Evolutionary conservation across 2,888 invertebrate genomes (phyloP), one percentile per base, ranked within the genome.

Genomic region (Drosophila eohydei): DNA sequence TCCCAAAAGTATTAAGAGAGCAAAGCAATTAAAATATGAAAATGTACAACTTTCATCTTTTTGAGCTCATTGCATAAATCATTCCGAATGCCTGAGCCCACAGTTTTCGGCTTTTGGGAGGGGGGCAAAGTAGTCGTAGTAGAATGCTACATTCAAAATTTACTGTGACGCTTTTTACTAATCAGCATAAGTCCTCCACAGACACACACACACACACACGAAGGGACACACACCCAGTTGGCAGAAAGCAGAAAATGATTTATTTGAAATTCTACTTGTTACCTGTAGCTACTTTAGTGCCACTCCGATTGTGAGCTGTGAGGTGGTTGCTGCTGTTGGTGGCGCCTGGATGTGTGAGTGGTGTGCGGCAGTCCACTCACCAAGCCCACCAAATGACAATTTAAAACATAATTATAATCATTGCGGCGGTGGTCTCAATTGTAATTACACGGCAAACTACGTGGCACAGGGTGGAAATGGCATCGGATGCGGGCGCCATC

Each of bases 21-120:
- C 88, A 90, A 91, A 90, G 90, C 90, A 90, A 90, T 90, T 90
- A 90, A 90, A 91, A 90, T 90, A 90, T 91, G 88, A 91, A 89
- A 88, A 83, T 89, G 80, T 86, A 88, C 80, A 90, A 90, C 90
- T 88, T 88, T 88, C 88, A 88, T 88, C 90, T 88, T 88, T 88
- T 80, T 80, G 81, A 81, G 84, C 81, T 84, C 89, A 90, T 88
- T 89, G 81, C 86, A 85, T 88, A 88, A 88, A 88, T 88, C 88
- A 88, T 88, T 83, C 74, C 83, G 76, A 87, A 77, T 87, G 88
- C 82, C 82, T 79, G 88, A 74, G 63, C 75, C 59, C 65, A 62
- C 62, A 67, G 44, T 63, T 66, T 69, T 62, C 60, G 50, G 32
- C 60, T 66, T 69, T 62, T 58, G 50, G 32, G 48, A 30, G 1